Conservation (phyloP, 1,140 invertebrate genomes). For the Sinonovacula constricta region DNA sequence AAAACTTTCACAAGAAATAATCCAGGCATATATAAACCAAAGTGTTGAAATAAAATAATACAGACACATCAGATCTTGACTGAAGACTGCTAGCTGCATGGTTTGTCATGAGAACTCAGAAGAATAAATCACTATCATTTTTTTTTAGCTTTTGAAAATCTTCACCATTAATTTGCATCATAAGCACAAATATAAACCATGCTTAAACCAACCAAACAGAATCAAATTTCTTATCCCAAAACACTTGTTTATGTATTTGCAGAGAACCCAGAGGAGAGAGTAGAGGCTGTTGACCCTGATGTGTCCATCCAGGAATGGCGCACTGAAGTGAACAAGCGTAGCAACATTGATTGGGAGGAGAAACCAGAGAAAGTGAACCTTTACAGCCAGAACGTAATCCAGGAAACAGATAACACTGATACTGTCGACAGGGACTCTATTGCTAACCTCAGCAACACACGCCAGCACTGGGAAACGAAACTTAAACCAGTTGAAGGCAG, state of each 20-base stretch:
- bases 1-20: too few relatives aligned
- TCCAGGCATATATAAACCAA: too few relatives aligned
- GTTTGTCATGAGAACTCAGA: too few relatives aligned
- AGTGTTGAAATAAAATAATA: too few relatives aligned
- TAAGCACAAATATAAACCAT: neutral
- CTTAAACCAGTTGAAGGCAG: constrained; percentile 40
- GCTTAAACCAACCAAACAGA: neutral
- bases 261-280: constrained; percentile 20
- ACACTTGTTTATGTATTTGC: constrained; percentile 22
- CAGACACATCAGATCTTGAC: too few relatives aligned
- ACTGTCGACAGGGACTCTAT: constrained; percentile 72
- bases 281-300: constrained; percentile 26
- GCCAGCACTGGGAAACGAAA: constrained; percentile 72
- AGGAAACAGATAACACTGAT: constrained; percentile 70
- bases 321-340: constrained; percentile 45
- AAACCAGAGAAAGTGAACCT: constrained; percentile 64
- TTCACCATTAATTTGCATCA: neutral
- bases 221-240: neutral
- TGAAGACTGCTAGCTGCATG: too few relatives aligned
- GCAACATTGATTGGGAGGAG: constrained; percentile 54
- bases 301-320: constrained; percentile 45
- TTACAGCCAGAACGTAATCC: constrained; percentile 72
- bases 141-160: too few relatives aligned
- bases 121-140: too few relatives aligned
- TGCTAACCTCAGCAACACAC: constrained; percentile 64